Evolutionary conservation across 1,140 invertebrate species (phyloP).

Genomic region (Calycopis cecrops): DNA sequence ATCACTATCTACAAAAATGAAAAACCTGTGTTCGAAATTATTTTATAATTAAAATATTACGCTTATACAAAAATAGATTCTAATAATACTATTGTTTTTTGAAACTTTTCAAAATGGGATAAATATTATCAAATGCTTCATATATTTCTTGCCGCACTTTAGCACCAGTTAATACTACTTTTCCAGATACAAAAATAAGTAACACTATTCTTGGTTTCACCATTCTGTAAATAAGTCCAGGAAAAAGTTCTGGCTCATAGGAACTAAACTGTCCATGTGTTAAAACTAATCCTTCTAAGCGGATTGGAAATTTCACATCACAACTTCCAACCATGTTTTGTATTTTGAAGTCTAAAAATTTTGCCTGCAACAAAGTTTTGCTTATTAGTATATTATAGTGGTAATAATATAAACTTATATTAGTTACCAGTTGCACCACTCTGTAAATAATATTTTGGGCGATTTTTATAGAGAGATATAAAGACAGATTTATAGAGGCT

Average conservation of each 20-base stretch:
- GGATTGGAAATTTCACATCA: conserved; percentile 99
- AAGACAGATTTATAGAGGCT: no score
- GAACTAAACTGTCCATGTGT: conserved; percentile 99
- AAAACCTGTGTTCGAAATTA: no score
- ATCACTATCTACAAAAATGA: no score
- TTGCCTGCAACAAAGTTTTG: conserved; percentile 83
- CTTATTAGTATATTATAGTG: no score
- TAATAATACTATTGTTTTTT: conserved; percentile 86
- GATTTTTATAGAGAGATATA: no score
- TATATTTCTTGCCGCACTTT: conserved; percentile 99
- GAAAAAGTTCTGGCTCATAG: conserved; percentile 96
- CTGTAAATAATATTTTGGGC: background rate
- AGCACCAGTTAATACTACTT: conserved; percentile 98
- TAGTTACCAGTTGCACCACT: background rate
- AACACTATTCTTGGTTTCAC: conserved; percentile 99
- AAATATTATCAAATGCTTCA: conserved; percentile 99
- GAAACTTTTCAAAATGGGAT: conserved; percentile 99
- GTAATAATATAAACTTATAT: background rate
- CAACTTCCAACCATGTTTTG: conserved; percentile 99
- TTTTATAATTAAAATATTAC: background rate
- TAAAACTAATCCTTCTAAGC: conserved; percentile 96
- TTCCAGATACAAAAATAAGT: conserved; percentile 99
- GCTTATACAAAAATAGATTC: conserved; percentile 14
- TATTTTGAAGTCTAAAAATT: conserved; percentile 99
- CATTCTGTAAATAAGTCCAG: conserved; percentile 99